Evolutionary conservation across 1,140 invertebrate genomes (phyloP), one percentile per base, ranked within the genome.

Genomic region (Drosophila pruinosa): DNA sequence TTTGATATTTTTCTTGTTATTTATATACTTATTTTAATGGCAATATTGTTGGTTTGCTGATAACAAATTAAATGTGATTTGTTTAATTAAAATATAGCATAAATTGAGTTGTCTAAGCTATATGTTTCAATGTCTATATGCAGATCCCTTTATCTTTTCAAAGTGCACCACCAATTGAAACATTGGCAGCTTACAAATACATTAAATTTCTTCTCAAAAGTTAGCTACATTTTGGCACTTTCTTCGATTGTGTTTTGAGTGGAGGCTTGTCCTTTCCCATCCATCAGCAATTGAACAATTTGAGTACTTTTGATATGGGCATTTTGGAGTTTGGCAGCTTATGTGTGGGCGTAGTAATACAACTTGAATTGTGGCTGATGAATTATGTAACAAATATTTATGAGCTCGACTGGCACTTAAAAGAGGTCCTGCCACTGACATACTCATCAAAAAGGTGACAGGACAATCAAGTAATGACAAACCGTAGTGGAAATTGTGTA

Each of bases 381-480:
- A 70, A 70, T 70, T 48, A 63, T 63, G n/a, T 64, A 26, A 56
- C 4, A 6, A 17, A 39, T 22, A 63, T 61, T 52, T 41, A 45
- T 17, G 26, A 10, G 43, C 43, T 28, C 14, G 64, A 31, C 36
- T 52, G 36, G 34, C 64, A 45, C 39, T 47, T 47, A 50, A 43
- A 22, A 47, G n/a, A 43, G 21, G 4, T 36, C 14, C 38, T 22
- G n/a, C 28, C 26, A 24, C 19, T 34, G 56, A 22, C 39, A 57
- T 1, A 31, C 24, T 28, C 17, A n/a, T 12, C 19, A 17, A 10
- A 39, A 39, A 6, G 4, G 15, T 28, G 61, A 24, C 36, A n/a
- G 3, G n/a, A 62, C 47, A 53, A 53, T 45, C 57, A 61, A 19
- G 26, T 47, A 63, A 64, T 54, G 31, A 62, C 48, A 38, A 21